Evolutionary conservation across 2,113 vertebrate genomes (phyloP), one percentile per base, ranked within the genome.

Genomic region (Micronisus gabar): DNA sequence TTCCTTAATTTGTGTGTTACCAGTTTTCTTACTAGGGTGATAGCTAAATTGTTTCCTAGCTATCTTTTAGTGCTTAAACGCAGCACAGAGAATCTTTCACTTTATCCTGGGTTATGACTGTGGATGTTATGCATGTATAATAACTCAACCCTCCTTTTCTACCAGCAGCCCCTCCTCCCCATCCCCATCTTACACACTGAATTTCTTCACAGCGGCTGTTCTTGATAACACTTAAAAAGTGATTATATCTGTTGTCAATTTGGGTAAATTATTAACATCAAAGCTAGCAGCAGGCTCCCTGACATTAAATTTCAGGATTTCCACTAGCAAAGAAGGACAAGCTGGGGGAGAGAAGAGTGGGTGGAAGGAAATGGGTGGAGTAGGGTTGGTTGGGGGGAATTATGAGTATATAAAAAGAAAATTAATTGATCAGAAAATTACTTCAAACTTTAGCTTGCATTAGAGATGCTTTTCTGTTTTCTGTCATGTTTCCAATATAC

Each of bases 251-350:
- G 62, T 95, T 97, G 66, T 96, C 82, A 97, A 34, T 96, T 90
- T 94, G 72, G 52, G 80, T 88, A 94, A 97, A 96, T 98, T 97
- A 97, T 97, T 97, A 96, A 96, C 74, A 96, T 96, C 86, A 92
- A 97, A 97, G 45, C 26, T 62, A 96, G 34, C 7, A 55, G 79
- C 53, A 85, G 61, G 72, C 52, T 96, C 43, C 48, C 43, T 91
- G 81, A 78, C 23, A 95, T 63, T 85, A 59, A 79, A 74, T 93
- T 89, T 95, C 53, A 96, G n/a, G 43, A 79, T 66, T 96, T 94
- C 48, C 10, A 41, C 34, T 48, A 68, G 27, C 15, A 87, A 93
- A 90, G 47, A 85, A 79, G 71, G 75, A 62, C 50, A 36, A 84
- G 12, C 13, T 15, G 7, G 34, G 27, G 23, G 18, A 95, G 14